Percentiles rank a stretch among this genome's conserved stretches.
These are phyloP conservation scores for Drosophila prostipennis DNA, from an alignment of 2,888 invertebrate genomes.

Conservation along the genomic window DNA sequence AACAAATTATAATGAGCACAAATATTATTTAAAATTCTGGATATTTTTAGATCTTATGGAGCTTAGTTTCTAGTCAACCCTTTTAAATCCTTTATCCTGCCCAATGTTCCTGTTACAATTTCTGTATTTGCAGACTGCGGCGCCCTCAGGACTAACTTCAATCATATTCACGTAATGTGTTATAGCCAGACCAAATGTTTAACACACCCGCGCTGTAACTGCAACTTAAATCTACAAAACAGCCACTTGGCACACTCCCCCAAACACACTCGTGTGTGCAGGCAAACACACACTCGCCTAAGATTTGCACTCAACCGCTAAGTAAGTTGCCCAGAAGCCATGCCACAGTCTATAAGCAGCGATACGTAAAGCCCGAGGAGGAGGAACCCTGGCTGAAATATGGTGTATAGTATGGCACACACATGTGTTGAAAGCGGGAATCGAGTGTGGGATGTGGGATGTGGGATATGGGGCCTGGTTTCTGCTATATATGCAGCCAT, in stretches of 20 bases:
- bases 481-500: constrained; percentile 48
- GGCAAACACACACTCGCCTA: constrained; percentile 24
- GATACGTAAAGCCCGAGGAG: constrained; percentile 62
- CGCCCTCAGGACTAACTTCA: constrained; percentile 24
- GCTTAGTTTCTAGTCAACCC: not conserved
- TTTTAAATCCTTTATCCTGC: not conserved
- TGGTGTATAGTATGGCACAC: constrained; percentile 38
- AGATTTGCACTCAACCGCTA: constrained; percentile 67
- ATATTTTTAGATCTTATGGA: no score
- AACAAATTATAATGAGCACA: no score
- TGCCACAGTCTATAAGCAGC: constrained; percentile 75
- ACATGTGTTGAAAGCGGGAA: constrained; percentile 5
- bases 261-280: constrained; percentile 17
- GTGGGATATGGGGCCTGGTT: constrained; percentile 41
- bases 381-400: constrained; percentile 57
- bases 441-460: not conserved
- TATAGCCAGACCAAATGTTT: constrained; percentile 59
- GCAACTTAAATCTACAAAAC: constrained; percentile 58
- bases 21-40: no score
- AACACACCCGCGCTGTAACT: constrained; percentile 60
- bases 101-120: not conserved
- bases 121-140: constrained; percentile 22
- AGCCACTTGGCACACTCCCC: constrained; percentile 55
- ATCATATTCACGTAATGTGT: constrained; percentile 44
- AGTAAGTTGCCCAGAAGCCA: constrained; percentile 69